Evolutionary conservation across 2,888 invertebrate genomes (phyloP).

Genomic region (Seira ritae): DNA sequence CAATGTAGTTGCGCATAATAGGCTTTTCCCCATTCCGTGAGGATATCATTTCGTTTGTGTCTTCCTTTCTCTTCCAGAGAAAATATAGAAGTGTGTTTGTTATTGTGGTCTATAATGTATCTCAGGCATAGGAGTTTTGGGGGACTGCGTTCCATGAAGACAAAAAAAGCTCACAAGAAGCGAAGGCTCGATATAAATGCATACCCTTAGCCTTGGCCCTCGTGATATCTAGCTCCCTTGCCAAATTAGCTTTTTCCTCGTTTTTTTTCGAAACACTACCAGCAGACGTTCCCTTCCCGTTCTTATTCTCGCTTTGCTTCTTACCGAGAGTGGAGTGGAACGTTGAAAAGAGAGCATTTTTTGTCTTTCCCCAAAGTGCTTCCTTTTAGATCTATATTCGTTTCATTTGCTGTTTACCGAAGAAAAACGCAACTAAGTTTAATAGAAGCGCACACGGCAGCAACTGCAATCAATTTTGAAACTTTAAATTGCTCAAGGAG

Average conservation of each 20-base stretch:
- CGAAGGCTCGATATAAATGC: neutral
- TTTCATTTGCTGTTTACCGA: neutral
- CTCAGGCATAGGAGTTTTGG: neutral
- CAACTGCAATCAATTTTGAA: no score
- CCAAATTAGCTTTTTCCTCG: constrained; percentile 59
- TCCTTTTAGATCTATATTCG: neutral
- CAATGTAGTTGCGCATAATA: constrained; percentile 8
- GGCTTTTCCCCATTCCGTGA: neutral
- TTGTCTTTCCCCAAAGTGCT: constrained; percentile 6
- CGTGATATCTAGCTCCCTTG: constrained; percentile 60
- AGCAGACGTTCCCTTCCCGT: neutral
- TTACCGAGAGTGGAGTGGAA: neutral
- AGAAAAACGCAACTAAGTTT: neutral
- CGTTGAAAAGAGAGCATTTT: neutral
- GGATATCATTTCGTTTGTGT: neutral
- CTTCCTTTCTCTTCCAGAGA: neutral
- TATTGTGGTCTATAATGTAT: constrained; percentile 15
- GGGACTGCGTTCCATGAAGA: constrained; percentile 2
- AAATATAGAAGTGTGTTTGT: constrained; percentile 1
- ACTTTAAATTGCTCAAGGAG: no score
- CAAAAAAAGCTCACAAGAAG: neutral
- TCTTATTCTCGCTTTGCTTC: constrained; percentile 47
- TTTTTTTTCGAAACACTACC: constrained; percentile 28
- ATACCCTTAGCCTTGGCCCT: constrained; percentile 66
- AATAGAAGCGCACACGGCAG: no score